These are phyloP conservation scores for Melipona beecheii DNA, from an alignment of 2,888 invertebrate genomes.

Conservation along the genomic window DNA sequence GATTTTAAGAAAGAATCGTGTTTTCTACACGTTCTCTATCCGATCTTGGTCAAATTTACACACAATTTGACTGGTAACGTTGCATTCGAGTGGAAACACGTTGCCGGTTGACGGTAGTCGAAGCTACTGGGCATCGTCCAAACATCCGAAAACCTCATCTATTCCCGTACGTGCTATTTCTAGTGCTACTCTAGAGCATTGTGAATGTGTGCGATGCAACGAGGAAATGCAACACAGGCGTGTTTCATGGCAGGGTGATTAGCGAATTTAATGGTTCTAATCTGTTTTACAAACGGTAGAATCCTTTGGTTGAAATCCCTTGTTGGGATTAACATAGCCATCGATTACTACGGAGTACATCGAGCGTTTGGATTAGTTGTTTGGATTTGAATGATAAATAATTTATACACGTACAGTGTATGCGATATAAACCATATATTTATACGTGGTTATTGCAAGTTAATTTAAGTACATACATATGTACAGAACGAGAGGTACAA, in stretches of 20 bases:
- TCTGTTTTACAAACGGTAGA: conserved; percentile 1
- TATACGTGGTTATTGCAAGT: conserved; percentile 35
- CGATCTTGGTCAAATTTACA: too few species aligned
- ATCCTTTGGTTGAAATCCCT: neutral
- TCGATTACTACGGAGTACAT: neutral
- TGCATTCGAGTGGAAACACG: conserved; percentile 1
- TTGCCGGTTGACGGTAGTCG: conserved; percentile 44
- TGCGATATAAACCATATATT: conserved; percentile 30
- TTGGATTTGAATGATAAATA: neutral
- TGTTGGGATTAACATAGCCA: neutral
- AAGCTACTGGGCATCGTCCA: conserved; percentile 53
- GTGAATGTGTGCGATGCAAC: conserved; percentile 20
- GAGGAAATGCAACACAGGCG: conserved; percentile 30
- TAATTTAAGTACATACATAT: conserved; percentile 73
- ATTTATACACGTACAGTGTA: conserved; percentile 17
- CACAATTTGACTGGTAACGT: too few species aligned
- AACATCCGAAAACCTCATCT: conserved; percentile 56
- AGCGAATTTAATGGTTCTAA: neutral
- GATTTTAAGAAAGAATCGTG: too few species aligned
- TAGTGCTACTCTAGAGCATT: conserved; percentile 1
- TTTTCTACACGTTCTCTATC: too few species aligned
- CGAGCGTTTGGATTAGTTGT: neutral
- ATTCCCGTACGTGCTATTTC: conserved; percentile 72
- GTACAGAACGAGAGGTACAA: conserved; percentile 65
- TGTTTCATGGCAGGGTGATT: neutral